Base-by-base conservation (phyloP, 2,113 vertebrate genomes). In the Gobio gobio region DNA sequence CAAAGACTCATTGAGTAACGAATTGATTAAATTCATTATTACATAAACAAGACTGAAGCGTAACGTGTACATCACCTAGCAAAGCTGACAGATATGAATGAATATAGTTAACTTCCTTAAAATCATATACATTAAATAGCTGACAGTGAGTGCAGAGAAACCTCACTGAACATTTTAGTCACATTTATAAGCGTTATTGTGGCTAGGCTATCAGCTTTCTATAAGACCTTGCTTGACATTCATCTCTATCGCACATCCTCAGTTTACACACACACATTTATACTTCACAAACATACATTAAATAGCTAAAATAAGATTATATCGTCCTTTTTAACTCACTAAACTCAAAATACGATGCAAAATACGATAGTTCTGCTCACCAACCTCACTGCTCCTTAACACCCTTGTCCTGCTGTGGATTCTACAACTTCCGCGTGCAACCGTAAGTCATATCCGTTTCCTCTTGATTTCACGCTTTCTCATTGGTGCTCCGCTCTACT, bases 181-280 rank as follows among this genome's bases (percentile, higher is more conserved):
- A 75, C 75, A 40, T 54, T 36, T 36, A 14, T 26, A 59, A 5
- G 20, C 47, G 3, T 83, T 49, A 3, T 40, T 5, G 81, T 56
- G 26, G 81, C 81, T 83, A 83, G 22, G 66, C 64, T 83, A 83
- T 22, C 49, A 54, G 20, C 26, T 83, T 54, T 72, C 7, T 6
- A 20, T 6, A 43, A 83, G 66, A 83, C 81, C 81, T 70, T 82
- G 80, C 5, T 40, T 83, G 81, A 83, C 81, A 72, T 83, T 83
- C 47, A 70, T n/a, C 81, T 24, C 29, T 26, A 7, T 36, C 49
- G 3, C 26, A 24, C 47, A 0, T 6, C 72, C 20, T 72, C 12
- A 24, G 13, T 72, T 73, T 3, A 72, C 18, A 80, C 2, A 29
- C 29, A 29, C 16, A 10, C 24, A 29, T 18, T 16, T 8, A 3